phyloP scores from a whole-genome alignment of 2,797 vertebrate species.

The Erpetoichthys calabaricus region DNA sequence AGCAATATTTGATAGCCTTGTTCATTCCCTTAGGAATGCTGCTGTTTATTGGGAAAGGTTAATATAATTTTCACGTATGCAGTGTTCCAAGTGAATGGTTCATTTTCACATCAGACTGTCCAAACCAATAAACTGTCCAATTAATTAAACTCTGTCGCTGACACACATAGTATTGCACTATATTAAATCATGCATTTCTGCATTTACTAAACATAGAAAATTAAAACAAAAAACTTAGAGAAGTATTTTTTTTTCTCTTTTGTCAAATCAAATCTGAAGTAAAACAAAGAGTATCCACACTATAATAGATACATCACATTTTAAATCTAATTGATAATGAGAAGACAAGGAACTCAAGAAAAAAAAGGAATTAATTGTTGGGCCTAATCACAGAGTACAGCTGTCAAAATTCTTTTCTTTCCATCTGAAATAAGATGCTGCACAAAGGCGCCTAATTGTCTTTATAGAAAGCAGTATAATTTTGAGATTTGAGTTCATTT shows the following conservation, averaged over 20 bases:
- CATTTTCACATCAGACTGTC: conserved; percentile 12
- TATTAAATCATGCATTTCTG: conserved; percentile 16
- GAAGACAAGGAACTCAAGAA: neutral
- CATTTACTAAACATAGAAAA: conserved; percentile 17
- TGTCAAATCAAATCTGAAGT: too few relatives aligned
- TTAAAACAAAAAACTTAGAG: conserved; percentile 15
- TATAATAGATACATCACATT: conserved; percentile 11
- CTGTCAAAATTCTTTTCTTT: too few relatives aligned
- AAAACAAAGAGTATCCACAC: too few relatives aligned
- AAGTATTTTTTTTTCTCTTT: conserved; percentile 7
- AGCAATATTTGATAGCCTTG: too few relatives aligned
- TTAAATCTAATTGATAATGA: conserved; percentile 13
- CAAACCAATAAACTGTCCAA: conserved; percentile 22
- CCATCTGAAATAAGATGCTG: too few relatives aligned
- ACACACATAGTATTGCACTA: conserved; percentile 9
- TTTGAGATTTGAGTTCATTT: too few relatives aligned
- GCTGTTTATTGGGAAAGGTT: too few relatives aligned
- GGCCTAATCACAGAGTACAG: neutral
- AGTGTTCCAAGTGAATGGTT: neutral
- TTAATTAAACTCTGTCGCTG: conserved; percentile 21
- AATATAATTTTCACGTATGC: conserved; percentile 2
- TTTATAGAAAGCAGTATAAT: too few relatives aligned
- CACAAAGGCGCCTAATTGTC: too few relatives aligned
- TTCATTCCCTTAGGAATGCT: too few relatives aligned
- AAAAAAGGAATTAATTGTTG: neutral